These are phyloP conservation scores for Felis catus DNA, from an alignment of 2,113 vertebrate genomes.

Conservation along the genomic window DNA sequence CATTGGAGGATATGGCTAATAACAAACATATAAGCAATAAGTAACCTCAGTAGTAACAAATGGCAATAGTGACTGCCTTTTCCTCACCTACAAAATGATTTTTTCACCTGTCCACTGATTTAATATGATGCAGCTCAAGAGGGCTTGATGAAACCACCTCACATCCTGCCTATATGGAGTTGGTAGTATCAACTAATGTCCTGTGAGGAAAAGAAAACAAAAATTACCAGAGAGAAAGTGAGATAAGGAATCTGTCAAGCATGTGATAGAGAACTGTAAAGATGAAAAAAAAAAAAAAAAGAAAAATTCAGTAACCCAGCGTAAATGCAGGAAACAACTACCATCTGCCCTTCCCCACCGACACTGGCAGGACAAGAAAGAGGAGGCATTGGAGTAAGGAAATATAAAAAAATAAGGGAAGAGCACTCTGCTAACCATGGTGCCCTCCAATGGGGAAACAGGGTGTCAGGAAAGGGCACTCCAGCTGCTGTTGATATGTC, in stretches of 20 bases:
- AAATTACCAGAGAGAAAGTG: neutral
- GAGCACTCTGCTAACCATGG: neutral
- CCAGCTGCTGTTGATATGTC: rapidly evolving
- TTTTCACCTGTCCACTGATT: neutral
- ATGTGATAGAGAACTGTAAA: neutral
- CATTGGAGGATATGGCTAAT: neutral
- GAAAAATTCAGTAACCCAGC: neutral
- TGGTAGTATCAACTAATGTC: neutral
- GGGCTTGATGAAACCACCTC: neutral
- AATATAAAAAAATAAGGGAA: neutral
- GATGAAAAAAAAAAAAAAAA: neutral
- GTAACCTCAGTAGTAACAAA: neutral
- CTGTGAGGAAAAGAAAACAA: neutral
- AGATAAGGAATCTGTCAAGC: neutral
- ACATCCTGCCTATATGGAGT: neutral
- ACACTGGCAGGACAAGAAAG: neutral
- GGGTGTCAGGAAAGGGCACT: no score
- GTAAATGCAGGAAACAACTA: neutral
- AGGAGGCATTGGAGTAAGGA: neutral
- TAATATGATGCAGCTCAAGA: neutral
- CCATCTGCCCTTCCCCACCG: rapidly evolving
- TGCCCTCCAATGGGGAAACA: no score
- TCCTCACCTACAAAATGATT: neutral
- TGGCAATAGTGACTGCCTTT: neutral
- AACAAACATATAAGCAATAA: neutral